A percentile compares a stretch with the other conserved stretches of the same genome.
phyloP scores from a whole-genome alignment of 23 tunicate genomes.

The Phallusia fumigata region DNA sequence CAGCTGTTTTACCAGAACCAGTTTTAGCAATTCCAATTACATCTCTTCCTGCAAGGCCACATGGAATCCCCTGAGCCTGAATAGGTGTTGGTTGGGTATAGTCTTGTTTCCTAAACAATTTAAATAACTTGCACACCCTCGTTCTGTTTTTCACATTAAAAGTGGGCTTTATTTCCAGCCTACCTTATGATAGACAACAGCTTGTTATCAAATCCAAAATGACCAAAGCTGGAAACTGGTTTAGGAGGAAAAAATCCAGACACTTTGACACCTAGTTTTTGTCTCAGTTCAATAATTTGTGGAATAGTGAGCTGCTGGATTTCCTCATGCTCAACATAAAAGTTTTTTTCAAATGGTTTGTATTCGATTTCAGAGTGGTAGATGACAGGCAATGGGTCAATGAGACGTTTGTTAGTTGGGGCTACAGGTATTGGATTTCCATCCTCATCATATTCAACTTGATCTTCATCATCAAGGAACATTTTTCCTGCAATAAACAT shows the following conservation, averaged over 20 bases:
- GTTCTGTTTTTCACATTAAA: neutral
- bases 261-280: conserved; percentile 74
- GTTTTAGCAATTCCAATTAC: conserved; percentile 98
- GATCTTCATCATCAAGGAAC: conserved; percentile 84
- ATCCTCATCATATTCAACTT: conserved; percentile 88
- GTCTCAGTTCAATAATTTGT: conserved; percentile 42
- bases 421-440: conserved; percentile 81
- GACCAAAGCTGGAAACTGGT: conserved; percentile 91
- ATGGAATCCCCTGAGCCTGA: conserved; percentile 93
- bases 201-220: conserved; percentile 87
- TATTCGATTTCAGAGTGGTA: conserved; percentile 97
- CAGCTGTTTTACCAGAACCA: conserved; percentile 97
- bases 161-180: no score
- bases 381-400: conserved; percentile 88
- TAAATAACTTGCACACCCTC: neutral
- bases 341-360: conserved; percentile 88
- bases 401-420: conserved; percentile 49
- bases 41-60: conserved; percentile 87
- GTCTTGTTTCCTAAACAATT: conserved; percentile 50
- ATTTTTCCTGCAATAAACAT: conserved; percentile 38
- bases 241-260: conserved; percentile 86
- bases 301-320: conserved; percentile 37
- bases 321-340: conserved; percentile 81
- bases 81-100: conserved; percentile 91
- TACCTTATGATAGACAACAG: conserved; percentile 71